A percentile compares a stretch with the other conserved stretches of the same genome.
Conservation (phyloP, 2,797 vertebrate species). For the Threskiornis aethiopicus region DNA sequence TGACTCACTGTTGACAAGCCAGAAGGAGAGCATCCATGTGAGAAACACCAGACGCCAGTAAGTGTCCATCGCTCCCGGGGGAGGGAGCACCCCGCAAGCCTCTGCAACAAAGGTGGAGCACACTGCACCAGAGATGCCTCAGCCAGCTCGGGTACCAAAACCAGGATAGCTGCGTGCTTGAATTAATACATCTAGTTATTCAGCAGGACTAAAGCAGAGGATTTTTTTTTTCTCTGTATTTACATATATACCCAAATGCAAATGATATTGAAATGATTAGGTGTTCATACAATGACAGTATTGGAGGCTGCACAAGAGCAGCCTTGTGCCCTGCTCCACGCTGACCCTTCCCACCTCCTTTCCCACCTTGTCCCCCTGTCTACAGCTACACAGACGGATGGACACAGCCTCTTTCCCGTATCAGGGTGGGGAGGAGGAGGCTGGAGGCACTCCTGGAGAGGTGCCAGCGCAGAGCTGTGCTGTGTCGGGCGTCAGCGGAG, state of each 20-base stretch:
- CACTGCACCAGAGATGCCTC: not conserved
- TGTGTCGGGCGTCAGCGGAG: not conserved
- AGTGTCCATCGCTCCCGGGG: not conserved
- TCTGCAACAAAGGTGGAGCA: not conserved
- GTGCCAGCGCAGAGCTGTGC: not conserved
- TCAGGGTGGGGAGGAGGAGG: not conserved
- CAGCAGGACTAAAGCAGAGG: not conserved
- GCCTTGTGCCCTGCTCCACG: not conserved
- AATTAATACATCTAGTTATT: not conserved
- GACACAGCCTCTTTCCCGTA: not conserved
- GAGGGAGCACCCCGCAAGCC: not conserved
- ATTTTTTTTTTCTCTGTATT: fast-evolving
- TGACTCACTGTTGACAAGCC: conserved; percentile 18
- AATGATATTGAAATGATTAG: not conserved
- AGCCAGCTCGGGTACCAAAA: fast-evolving
- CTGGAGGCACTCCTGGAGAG: not conserved
- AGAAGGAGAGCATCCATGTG: not conserved
- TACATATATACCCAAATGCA: not conserved
- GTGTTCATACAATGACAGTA: not conserved
- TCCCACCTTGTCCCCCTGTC: not conserved
- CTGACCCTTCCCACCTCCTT: not conserved
- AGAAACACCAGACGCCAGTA: not conserved
- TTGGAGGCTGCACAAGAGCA: not conserved
- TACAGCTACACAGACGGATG: not conserved
- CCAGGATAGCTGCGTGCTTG: not conserved